These are phyloP conservation scores for Euspilapteryx auroguttella DNA, from an alignment of 2,888 invertebrate species.

Conservation along the genomic window DNA sequence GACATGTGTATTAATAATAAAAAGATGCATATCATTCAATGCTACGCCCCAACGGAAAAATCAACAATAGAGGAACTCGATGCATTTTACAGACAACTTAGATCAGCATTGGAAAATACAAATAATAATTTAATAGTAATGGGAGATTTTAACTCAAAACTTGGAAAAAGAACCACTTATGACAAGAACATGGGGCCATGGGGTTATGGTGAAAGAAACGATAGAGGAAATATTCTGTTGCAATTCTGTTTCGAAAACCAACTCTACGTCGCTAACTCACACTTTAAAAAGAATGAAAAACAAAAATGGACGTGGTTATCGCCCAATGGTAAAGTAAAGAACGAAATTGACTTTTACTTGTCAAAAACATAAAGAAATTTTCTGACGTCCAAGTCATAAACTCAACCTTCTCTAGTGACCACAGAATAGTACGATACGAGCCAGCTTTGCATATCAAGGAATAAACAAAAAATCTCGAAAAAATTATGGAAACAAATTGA, in stretches of 20 bases:
- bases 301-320: slow-evolving; percentile 9
- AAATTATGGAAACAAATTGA: neutral
- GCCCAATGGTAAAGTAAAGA: slow-evolving; percentile 7
- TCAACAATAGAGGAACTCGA: neutral
- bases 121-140: no score
- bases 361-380: neutral
- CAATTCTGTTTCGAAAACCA: slow-evolving; percentile 9
- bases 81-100: neutral
- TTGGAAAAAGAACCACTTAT: neutral
- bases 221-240: slow-evolving; percentile 7
- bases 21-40: no score
- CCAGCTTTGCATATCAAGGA: neutral
- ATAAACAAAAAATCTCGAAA: neutral
- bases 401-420: slow-evolving; percentile 1
- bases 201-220: slow-evolving; percentile 8
- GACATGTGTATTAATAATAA: no score
- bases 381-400: slow-evolving; percentile 1
- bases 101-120: no score
- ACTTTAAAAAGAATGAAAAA: slow-evolving; percentile 7
- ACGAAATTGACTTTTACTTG: slow-evolving; percentile 9
- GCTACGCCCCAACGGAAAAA: neutral
- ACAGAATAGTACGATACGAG: neutral
- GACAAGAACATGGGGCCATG: neutral
- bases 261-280: slow-evolving; percentile 7
- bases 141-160: slow-evolving; percentile 3